These are phyloP conservation scores for Amorpha juglandis DNA, from an alignment of 2,888 invertebrate species.

Conservation along the genomic window DNA sequence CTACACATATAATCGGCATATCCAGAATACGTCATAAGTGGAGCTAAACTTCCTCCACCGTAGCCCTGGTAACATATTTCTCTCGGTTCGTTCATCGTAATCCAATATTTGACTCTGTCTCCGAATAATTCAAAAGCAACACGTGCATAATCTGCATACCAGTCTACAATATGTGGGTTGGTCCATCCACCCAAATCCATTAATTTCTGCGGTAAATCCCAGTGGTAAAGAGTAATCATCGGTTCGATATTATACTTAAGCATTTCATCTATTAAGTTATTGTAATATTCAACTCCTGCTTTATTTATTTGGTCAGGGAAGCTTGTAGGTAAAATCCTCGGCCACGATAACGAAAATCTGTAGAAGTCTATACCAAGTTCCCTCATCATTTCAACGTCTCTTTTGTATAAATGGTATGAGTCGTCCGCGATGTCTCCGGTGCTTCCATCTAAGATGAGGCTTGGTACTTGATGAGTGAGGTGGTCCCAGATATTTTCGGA, in stretches of 20 bases:
- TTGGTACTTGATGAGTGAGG: constrained; percentile 73
- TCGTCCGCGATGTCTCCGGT: constrained; percentile 85
- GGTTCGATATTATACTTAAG: constrained; percentile 84
- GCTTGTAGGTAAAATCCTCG: constrained; percentile 85
- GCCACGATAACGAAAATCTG: constrained; percentile 85
- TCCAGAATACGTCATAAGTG: constrained; percentile 59
- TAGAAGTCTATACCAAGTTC: constrained; percentile 76
- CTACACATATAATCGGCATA: constrained; percentile 73
- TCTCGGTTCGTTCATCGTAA: constrained; percentile 83
- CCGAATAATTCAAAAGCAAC: constrained; percentile 68
- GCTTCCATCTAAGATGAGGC: constrained; percentile 75
- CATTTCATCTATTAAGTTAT: constrained; percentile 81
- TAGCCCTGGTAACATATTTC: constrained; percentile 67
- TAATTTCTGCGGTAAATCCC: constrained; percentile 77
- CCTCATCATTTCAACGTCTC: constrained; percentile 76
- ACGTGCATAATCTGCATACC: constrained; percentile 73
- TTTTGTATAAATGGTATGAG: constrained; percentile 83
- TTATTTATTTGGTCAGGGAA: constrained; percentile 79
- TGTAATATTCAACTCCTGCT: constrained; percentile 59
- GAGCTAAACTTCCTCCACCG: constrained; percentile 50
- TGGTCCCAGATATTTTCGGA: constrained; percentile 86
- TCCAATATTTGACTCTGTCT: constrained; percentile 77
- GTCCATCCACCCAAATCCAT: constrained; percentile 81
- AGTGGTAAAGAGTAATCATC: constrained; percentile 80
- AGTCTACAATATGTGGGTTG: constrained; percentile 67